Conservation (phyloP, 2,888 invertebrate species). For the Lithosia quadra region DNA sequence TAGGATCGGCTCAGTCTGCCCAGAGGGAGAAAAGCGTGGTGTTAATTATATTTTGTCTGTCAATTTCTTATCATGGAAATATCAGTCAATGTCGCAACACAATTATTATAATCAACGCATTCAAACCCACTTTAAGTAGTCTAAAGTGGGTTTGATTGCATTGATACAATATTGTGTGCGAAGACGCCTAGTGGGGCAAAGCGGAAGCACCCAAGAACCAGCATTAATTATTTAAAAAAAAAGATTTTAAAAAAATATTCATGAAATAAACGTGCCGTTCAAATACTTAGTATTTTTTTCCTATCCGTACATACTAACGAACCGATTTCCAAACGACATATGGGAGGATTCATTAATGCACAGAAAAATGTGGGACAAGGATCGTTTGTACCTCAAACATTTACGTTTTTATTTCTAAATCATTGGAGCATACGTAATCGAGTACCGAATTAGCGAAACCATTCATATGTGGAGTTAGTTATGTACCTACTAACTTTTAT, state of each 20-base stretch:
- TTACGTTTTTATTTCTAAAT: slow-evolving; percentile 46
- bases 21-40: too few species aligned
- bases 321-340: slow-evolving; percentile 64
- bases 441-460: slow-evolving; percentile 10
- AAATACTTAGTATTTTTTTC: slow-evolving; percentile 30
- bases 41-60: too few species aligned
- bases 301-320: slow-evolving; percentile 62
- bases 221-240: too few species aligned
- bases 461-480: not conserved
- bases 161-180: too few species aligned
- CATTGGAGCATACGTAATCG: slow-evolving; percentile 28
- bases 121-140: too few species aligned
- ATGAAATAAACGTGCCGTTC: not conserved
- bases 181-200: too few species aligned
- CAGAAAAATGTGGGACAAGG: slow-evolving; percentile 55
- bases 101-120: too few species aligned
- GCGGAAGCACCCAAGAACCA: too few species aligned
- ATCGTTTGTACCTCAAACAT: slow-evolving; percentile 48
- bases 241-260: not conserved
- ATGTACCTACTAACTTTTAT: not conserved
- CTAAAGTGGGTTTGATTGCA: too few species aligned
- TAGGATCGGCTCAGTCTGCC: too few species aligned
- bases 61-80: too few species aligned
- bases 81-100: too few species aligned
- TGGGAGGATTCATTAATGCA: slow-evolving; percentile 62